Percentiles rank a stretch among this genome's conserved stretches.
These are phyloP conservation scores for Phenacoccus solenopsis DNA, from an alignment of 1,140 invertebrate genomes.

Conservation along the genomic window DNA sequence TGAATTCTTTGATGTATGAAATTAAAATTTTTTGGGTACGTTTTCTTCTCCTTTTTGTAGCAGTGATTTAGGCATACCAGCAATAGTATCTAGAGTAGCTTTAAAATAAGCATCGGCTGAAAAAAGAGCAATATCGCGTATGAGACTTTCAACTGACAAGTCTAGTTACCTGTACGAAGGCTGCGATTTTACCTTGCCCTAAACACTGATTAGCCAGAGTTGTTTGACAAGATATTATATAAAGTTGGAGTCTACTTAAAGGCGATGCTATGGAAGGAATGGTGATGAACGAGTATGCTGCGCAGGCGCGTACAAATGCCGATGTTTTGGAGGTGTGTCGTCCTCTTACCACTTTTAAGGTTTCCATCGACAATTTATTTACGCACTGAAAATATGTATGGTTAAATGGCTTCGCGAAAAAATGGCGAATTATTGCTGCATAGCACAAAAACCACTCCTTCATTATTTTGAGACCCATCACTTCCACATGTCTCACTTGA, in stretches of 20 bases:
- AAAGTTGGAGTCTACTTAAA: slow-evolving; percentile 63
- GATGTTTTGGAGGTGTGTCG: slow-evolving; percentile 66
- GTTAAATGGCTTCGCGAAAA: too few species aligned
- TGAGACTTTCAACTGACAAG: too few species aligned
- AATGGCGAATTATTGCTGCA: too few species aligned
- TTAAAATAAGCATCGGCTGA: slow-evolving; percentile 87
- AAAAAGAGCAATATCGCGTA: too few species aligned
- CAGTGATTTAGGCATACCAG: slow-evolving; percentile 60
- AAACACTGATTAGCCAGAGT: slow-evolving; percentile 81
- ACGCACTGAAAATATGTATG: slow-evolving; percentile 62
- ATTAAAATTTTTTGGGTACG: slow-evolving; percentile 57
- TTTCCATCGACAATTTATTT: slow-evolving; percentile 62
- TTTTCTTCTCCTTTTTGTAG: slow-evolving; percentile 59
- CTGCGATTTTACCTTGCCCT: slow-evolving; percentile 78
- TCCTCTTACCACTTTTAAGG: slow-evolving; percentile 55
- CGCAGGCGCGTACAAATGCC: slow-evolving; percentile 82
- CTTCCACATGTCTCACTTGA: too few species aligned
- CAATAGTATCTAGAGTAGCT: slow-evolving; percentile 63
- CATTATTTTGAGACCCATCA: too few species aligned
- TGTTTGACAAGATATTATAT: slow-evolving; percentile 75
- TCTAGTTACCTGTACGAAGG: too few species aligned
- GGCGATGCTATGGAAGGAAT: slow-evolving; percentile 78
- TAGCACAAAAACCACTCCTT: too few species aligned
- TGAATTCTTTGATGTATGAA: slow-evolving; percentile 59
- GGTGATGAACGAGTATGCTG: slow-evolving; percentile 89